A percentile compares a stretch with the other conserved stretches of the same genome.
Evolutionary conservation across 2,888 invertebrate genomes (phyloP).

Genomic region (Lepidocyrtinus sp.): DNA sequence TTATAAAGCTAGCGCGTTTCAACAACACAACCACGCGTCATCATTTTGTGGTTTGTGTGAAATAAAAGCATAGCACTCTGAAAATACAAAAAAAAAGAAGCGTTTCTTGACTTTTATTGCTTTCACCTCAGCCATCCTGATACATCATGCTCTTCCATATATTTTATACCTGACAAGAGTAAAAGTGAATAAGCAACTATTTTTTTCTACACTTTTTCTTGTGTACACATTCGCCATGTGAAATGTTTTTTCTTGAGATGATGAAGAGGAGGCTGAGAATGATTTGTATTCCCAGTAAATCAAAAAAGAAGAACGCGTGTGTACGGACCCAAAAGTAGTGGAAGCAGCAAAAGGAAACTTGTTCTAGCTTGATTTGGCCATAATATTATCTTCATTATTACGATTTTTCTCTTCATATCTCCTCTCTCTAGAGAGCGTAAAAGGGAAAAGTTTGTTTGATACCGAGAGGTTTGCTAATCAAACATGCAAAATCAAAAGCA

Average conservation of each 20-base stretch:
- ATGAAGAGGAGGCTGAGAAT: slow-evolving; percentile 14
- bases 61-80: no score
- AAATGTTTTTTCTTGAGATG: no score
- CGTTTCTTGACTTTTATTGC: slow-evolving; percentile 54
- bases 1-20: no score
- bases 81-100: no score
- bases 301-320: slow-evolving; percentile 29
- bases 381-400: not conserved
- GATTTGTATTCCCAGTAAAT: slow-evolving; percentile 47
- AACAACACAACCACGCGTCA: slow-evolving; percentile 29
- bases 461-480: not conserved
- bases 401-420: no score
- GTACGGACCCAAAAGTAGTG: no score
- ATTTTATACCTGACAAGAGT: slow-evolving; percentile 39
- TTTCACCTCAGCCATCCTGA: slow-evolving; percentile 45
- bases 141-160: no score
- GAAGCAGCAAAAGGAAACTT: slow-evolving; percentile 48
- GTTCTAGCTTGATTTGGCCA: slow-evolving; percentile 44
- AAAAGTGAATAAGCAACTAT: slow-evolving; percentile 47
- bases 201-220: no score
- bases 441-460: not conserved
- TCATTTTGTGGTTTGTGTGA: no score
- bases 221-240: no score
- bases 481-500: not conserved
- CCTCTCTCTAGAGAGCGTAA: not conserved